Conservation (phyloP, 2,113 vertebrate species). For the Circaetus gallicus region DNA sequence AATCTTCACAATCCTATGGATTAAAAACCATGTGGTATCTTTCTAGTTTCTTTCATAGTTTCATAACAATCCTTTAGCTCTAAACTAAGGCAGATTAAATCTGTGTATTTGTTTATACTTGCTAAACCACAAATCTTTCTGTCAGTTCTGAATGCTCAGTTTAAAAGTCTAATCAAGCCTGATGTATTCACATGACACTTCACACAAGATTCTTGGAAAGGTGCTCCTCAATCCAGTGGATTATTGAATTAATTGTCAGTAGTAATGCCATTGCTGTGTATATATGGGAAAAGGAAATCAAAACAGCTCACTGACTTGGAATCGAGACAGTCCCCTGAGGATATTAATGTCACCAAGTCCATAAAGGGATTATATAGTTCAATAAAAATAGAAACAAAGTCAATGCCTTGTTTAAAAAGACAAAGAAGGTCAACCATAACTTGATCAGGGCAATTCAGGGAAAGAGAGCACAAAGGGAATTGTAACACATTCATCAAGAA, state of each 20-base stretch:
- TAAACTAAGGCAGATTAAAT: background rate
- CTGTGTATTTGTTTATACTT: background rate
- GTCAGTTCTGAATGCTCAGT: background rate
- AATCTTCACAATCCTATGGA: background rate
- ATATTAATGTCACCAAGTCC: constrained; percentile 52
- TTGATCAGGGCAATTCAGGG: background rate
- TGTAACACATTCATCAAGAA: background rate
- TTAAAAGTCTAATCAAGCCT: background rate
- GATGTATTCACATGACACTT: background rate
- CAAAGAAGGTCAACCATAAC: constrained; percentile 57
- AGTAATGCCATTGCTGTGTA: background rate
- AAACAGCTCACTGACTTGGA: constrained; percentile 28
- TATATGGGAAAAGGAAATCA: constrained; percentile 1
- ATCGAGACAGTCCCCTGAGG: background rate
- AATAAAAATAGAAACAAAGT: constrained; percentile 66
- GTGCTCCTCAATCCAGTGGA: background rate
- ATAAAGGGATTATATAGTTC: constrained; percentile 37
- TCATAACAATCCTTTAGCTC: background rate
- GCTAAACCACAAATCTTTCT: background rate
- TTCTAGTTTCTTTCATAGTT: background rate
- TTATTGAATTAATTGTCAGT: constrained; percentile 44
- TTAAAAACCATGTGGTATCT: background rate
- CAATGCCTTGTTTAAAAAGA: constrained; percentile 38
- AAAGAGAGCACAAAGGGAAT: background rate
- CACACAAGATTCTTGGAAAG: constrained; percentile 28